These are phyloP conservation scores for Cheilosia vulpina DNA, from an alignment of 2,888 invertebrate genomes.

Conservation along the genomic window DNA sequence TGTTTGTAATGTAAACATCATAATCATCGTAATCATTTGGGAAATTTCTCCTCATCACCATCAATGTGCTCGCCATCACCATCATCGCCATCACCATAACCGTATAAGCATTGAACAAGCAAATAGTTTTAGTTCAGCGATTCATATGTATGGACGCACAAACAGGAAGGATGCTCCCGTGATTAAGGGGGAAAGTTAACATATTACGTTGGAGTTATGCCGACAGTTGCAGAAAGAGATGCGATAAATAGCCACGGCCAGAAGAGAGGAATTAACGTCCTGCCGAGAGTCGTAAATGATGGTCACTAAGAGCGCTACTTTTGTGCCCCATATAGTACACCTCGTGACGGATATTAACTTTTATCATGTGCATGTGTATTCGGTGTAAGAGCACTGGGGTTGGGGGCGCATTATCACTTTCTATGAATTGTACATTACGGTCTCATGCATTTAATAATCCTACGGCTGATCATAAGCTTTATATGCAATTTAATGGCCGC, in stretches of 20 bases:
- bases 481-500: conserved; percentile 21
- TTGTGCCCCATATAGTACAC: neutral
- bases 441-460: conserved; percentile 39
- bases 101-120: conserved; percentile 37
- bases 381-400: neutral
- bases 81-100: conserved; percentile 51
- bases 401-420: conserved; percentile 6
- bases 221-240: conserved; percentile 17
- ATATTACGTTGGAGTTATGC: conserved; percentile 16
- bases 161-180: conserved; percentile 33
- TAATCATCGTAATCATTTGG: conserved; percentile 48
- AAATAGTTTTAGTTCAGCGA: conserved; percentile 52
- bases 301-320: conserved; percentile 9
- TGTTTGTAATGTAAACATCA: conserved; percentile 61
- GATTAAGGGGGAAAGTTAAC: conserved; percentile 66
- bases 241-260: neutral
- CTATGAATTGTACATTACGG: conserved; percentile 11
- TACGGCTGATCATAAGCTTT: conserved; percentile 2
- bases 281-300: conserved; percentile 23
- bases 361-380: conserved; percentile 7
- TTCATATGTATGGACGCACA: conserved; percentile 10
- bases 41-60: conserved; percentile 47
- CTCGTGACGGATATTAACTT: conserved; percentile 27
- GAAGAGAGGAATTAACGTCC: conserved; percentile 34
- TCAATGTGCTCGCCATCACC: conserved; percentile 10